Conservation (phyloP, 92 coral and sea anemone species). For the Umimayanthus kanabou region DNA sequence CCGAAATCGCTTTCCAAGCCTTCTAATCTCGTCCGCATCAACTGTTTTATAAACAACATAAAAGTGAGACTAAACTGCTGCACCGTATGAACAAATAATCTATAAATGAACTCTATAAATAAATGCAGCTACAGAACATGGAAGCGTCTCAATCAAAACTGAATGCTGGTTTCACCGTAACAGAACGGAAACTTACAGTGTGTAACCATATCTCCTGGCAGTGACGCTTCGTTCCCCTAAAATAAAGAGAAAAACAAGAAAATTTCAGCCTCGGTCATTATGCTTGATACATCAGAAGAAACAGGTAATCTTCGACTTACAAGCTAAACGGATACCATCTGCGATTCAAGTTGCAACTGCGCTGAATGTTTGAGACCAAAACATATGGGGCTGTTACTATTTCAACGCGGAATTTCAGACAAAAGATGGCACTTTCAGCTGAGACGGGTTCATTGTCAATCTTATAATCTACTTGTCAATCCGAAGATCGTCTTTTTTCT, state of each 20-base stretch:
- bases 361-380: background rate
- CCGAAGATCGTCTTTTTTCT: slow-evolving; percentile 24
- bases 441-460: slow-evolving; percentile 29
- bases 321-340: slow-evolving; percentile 37
- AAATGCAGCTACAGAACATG: slow-evolving; percentile 29
- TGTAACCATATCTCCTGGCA: slow-evolving; percentile 95
- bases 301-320: slow-evolving; percentile 29
- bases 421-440: slow-evolving; percentile 16
- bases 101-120: slow-evolving; percentile 41
- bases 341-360: slow-evolving; percentile 17
- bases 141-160: slow-evolving; percentile 36
- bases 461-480: slow-evolving; percentile 22
- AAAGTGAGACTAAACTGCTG: slow-evolving; percentile 41
- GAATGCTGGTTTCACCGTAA: slow-evolving; percentile 23
- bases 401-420: slow-evolving; percentile 5
- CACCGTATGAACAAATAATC: slow-evolving; percentile 33
- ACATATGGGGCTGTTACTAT: slow-evolving; percentile 22
- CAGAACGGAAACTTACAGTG: slow-evolving; percentile 82
- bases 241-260: slow-evolving; percentile 39
- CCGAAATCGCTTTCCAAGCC: slow-evolving; percentile 96
- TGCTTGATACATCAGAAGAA: slow-evolving; percentile 12
- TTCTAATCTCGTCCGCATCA: slow-evolving; percentile 94
- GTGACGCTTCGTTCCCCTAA: slow-evolving; percentile 95
- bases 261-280: background rate
- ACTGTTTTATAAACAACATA: slow-evolving; percentile 65